These are phyloP conservation scores for Meles meles DNA, from an alignment of 2,113 vertebrate genomes.

Conservation along the genomic window DNA sequence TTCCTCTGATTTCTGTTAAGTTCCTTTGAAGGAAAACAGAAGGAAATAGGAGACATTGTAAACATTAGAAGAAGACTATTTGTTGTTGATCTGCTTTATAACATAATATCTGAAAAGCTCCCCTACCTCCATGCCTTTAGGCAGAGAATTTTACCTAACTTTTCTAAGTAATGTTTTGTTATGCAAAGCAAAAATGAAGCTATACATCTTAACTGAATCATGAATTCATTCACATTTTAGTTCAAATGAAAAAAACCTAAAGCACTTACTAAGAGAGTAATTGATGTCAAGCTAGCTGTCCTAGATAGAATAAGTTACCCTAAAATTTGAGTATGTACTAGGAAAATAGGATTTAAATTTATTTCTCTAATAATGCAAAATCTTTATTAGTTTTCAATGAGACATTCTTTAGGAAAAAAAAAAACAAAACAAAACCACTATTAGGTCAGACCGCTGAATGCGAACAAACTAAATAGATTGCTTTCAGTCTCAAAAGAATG, in stretches of 20 bases:
- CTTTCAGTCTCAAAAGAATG: constrained; percentile 57
- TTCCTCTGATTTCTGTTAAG: constrained; percentile 9
- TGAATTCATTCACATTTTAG: neutral
- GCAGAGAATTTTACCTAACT: constrained; percentile 15
- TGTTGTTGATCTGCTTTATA: neutral
- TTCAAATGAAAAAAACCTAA: constrained; percentile 26
- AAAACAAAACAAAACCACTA: neutral
- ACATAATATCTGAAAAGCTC: neutral
- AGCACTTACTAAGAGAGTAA: constrained; percentile 10
- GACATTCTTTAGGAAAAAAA: neutral
- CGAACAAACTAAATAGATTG: constrained; percentile 50
- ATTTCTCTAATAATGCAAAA: constrained; percentile 14
- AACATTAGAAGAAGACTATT: constrained; percentile 7
- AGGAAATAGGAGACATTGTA: neutral
- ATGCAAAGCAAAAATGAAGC: neutral
- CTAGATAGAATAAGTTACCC: neutral
- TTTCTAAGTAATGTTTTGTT: neutral
- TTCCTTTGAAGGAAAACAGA: constrained; percentile 30
- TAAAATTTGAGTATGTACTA: constrained; percentile 11
- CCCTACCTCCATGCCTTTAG: neutral
- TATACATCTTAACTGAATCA: neutral
- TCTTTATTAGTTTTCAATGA: constrained; percentile 36
- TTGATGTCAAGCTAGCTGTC: neutral
- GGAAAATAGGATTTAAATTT: constrained; percentile 27
- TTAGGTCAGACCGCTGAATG: constrained; percentile 29